A percentile compares a stretch with the other conserved stretches of the same genome.
Evolutionary conservation across 2,888 invertebrate species (phyloP).

Genomic region (Caenorhabditis sp.): DNA sequence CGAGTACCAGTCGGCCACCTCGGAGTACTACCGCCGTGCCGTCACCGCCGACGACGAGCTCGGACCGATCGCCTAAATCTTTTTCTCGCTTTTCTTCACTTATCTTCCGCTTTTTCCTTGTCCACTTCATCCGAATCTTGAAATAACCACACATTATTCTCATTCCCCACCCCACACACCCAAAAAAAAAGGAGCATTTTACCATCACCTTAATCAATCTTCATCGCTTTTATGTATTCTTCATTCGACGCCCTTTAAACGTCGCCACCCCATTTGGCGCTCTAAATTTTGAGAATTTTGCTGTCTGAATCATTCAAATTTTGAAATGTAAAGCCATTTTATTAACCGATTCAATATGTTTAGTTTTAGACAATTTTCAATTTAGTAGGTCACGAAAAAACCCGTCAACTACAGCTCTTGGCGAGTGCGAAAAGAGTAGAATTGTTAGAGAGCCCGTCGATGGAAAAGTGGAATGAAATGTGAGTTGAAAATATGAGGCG

Average conservation of each 20-base stretch:
- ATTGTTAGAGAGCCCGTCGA: not conserved
- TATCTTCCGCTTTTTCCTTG: not conserved
- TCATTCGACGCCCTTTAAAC: not conserved
- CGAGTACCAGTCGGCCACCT: conserved; percentile 30
- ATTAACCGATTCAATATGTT: too few relatives aligned
- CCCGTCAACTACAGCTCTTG: not conserved
- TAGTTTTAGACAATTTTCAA: too few relatives aligned
- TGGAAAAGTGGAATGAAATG: conserved; percentile 1
- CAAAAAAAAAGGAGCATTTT: too few relatives aligned
- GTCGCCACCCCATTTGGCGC: not conserved
- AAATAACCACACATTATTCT: too few relatives aligned
- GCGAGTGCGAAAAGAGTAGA: not conserved
- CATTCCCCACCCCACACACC: too few relatives aligned
- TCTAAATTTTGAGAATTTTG: not conserved
- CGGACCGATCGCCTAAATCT: not conserved
- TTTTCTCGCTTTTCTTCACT: not conserved
- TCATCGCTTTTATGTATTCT: not conserved
- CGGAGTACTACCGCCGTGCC: conserved; percentile 25
- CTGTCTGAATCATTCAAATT: too few relatives aligned
- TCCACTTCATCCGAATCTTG: not conserved
- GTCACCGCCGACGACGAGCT: not conserved
- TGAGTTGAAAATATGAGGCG: not conserved
- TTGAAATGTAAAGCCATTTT: too few relatives aligned
- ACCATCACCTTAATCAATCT: too few relatives aligned
- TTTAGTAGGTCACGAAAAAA: too few relatives aligned